phyloP scores from a whole-genome alignment of 2,888 invertebrate genomes.

The Neoitamus cyanurus region DNA sequence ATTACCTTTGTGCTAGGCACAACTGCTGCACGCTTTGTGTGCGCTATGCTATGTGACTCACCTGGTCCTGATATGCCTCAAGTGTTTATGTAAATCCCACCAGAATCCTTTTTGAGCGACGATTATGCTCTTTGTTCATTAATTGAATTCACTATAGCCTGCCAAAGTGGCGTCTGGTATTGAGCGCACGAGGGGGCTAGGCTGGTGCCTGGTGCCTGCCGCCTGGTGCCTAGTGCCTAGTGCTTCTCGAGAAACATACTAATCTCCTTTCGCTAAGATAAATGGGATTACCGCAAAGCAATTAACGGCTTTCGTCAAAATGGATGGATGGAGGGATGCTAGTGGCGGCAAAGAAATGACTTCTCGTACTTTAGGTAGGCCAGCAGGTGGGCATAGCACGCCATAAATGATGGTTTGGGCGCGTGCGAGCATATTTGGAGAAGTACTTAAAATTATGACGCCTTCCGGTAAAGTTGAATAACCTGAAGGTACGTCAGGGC shows the following conservation, averaged over 20 bases:
- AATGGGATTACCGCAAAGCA: constrained; percentile 37
- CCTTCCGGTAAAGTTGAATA: constrained; percentile 8
- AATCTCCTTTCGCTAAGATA: constrained; percentile 21
- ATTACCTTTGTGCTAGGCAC: neutral
- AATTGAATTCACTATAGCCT: constrained; percentile 1
- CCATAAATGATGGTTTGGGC: neutral
- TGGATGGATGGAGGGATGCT: neutral
- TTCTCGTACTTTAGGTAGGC: neutral
- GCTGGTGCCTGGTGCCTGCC: neutral
- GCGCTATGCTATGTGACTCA: neutral
- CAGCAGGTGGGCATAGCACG: neutral
- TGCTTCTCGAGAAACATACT: neutral
- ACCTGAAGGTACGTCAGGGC: neutral
- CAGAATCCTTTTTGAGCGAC: constrained; percentile 13
- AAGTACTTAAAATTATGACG: constrained; percentile 20
- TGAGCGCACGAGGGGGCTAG: neutral
- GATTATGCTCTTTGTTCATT: constrained; percentile 31
- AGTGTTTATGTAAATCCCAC: constrained; percentile 23
- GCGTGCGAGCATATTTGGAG: neutral
- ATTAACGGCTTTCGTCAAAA: constrained; percentile 22
- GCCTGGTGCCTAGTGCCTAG: neutral
- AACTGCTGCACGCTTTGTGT: neutral
- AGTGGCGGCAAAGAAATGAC: neutral
- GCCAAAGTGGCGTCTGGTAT: neutral
- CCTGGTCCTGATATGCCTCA: neutral